A percentile compares a stretch with the other conserved stretches of the same genome.
Evolutionary conservation across 1,140 invertebrate genomes (phyloP).

Genomic region (Orussus abietinus): DNA sequence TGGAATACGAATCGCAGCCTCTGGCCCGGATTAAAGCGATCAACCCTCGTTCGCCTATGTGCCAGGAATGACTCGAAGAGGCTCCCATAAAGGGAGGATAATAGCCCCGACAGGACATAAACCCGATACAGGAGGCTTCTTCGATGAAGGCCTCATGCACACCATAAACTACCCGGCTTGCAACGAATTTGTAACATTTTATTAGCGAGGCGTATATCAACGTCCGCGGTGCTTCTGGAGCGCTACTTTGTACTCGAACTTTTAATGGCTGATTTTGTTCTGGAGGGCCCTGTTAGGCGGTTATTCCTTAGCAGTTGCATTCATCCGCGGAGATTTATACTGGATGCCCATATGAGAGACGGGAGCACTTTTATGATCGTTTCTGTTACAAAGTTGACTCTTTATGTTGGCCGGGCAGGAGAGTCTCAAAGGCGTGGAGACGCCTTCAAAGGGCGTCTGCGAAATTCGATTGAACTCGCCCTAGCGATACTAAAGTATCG

Average conservation of each 20-base stretch:
- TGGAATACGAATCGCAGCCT: no score
- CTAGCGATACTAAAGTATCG: no score
- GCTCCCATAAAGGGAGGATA: no score
- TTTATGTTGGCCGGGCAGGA: conserved; percentile 35
- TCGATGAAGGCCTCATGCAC: conserved; percentile 33
- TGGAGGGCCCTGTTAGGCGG: conserved; percentile 30
- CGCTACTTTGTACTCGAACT: conserved; percentile 39
- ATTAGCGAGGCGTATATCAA: conserved; percentile 34
- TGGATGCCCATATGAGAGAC: conserved; percentile 25
- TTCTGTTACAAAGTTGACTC: conserved; percentile 43
- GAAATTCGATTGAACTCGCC: no score
- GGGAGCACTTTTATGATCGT: conserved; percentile 45
- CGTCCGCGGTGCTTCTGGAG: conserved; percentile 4
- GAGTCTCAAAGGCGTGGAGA: no score
- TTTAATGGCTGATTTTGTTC: conserved; percentile 46
- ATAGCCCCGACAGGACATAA: conserved; percentile 11
- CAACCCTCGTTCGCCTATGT: no score
- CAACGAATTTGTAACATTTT: conserved; percentile 52
- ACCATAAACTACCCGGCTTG: conserved; percentile 42
- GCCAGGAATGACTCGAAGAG: no score
- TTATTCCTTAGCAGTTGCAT: conserved; percentile 32
- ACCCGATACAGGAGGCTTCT: conserved; percentile 16
- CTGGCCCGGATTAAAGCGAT: no score
- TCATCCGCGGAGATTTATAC: conserved; percentile 35
- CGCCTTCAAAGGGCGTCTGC: no score